phyloP scores from a whole-genome alignment of 2,888 invertebrate species.

The Heliconius sara region DNA sequence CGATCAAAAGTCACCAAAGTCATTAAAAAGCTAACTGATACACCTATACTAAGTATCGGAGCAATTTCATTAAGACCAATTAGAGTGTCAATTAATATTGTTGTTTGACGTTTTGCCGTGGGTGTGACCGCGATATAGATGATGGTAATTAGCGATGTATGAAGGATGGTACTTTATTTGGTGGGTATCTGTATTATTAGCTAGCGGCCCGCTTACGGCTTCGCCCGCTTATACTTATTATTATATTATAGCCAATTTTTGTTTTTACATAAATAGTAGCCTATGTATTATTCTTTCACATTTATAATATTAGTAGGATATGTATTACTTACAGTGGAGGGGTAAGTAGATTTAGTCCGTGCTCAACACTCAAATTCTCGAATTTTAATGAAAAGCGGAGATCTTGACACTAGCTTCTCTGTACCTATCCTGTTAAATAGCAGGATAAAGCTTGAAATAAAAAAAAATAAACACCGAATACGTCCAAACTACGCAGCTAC shows the following conservation, averaged over 20 bases:
- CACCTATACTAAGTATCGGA: conserved; percentile 36
- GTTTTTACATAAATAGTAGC: no score
- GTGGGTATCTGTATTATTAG: background rate
- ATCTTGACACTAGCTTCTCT: background rate
- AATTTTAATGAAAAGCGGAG: background rate
- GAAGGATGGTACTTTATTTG: background rate
- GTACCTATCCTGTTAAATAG: background rate
- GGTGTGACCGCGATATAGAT: conserved; percentile 57
- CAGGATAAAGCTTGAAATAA: background rate
- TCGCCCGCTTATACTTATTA: no score
- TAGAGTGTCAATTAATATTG: conserved; percentile 74
- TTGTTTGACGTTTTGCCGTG: conserved; percentile 62
- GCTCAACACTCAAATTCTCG: background rate
- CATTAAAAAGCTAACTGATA: conserved; percentile 45
- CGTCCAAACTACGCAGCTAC: background rate
- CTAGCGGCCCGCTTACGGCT: background rate
- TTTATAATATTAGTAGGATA: no score
- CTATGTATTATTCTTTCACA: no score
- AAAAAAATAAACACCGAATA: background rate
- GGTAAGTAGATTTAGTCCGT: background rate
- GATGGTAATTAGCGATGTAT: conserved; percentile 60
- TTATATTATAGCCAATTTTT: no score
- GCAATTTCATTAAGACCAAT: conserved; percentile 74
- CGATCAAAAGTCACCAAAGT: conserved; percentile 16
- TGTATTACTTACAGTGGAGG: no score